Percentiles rank a stretch among this genome's conserved stretches.
These are phyloP conservation scores for Mionectes olivaceus DNA, from an alignment of 2,797 vertebrate species.

Conservation along the genomic window DNA sequence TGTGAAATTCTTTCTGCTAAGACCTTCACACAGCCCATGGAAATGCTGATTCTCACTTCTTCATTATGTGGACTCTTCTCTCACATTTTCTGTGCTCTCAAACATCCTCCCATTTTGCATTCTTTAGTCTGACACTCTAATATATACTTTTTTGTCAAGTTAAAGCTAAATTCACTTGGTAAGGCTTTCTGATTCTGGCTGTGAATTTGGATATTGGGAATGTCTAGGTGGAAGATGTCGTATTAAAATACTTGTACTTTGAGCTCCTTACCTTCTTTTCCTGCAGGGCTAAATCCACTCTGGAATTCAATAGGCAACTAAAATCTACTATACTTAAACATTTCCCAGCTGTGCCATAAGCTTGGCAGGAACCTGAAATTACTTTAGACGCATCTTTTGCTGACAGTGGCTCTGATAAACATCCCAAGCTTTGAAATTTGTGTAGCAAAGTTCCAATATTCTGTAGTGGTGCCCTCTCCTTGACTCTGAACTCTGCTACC, in stretches of 20 bases:
- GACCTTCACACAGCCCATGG: not conserved
- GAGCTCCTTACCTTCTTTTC: not conserved
- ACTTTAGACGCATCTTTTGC: not conserved
- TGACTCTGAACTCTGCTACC: not conserved
- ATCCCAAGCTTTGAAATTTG: not conserved
- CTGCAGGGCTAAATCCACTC: not conserved
- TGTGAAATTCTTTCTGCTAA: slow-evolving; percentile 12
- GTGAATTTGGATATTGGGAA: not conserved
- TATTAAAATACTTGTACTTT: not conserved
- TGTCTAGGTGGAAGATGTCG: not conserved
- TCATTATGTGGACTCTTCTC: not conserved
- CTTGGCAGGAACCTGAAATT: not conserved
- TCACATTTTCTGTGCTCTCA: not conserved
- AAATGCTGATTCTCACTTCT: not conserved
- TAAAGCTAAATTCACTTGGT: not conserved
- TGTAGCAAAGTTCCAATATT: not conserved
- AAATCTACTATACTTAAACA: not conserved
- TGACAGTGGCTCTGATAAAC: not conserved
- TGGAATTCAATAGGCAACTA: not conserved
- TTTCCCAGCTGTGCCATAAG: not conserved
- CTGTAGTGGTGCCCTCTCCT: not conserved
- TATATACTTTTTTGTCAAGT: not conserved
- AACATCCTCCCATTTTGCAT: not conserved
- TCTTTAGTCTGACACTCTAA: not conserved
- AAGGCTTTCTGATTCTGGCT: not conserved